A percentile compares a stretch with the other conserved stretches of the same genome.
Conservation (phyloP, 2,797 vertebrate species). For the Sebastes taczanowskii region DNA sequence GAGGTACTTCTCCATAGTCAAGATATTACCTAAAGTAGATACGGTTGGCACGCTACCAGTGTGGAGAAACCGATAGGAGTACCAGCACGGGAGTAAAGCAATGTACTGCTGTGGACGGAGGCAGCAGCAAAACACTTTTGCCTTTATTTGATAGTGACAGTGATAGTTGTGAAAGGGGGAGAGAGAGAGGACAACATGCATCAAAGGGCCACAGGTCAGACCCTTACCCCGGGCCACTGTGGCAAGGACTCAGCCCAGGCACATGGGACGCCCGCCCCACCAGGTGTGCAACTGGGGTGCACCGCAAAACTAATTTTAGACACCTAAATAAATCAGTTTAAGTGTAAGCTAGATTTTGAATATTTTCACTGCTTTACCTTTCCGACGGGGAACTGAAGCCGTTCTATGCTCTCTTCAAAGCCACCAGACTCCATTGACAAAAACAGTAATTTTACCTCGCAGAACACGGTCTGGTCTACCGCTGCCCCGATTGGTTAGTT, state of each 20-base stretch:
- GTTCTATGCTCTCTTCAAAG: background rate
- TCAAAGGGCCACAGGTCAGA: no score
- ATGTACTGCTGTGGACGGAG: background rate
- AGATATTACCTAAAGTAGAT: background rate
- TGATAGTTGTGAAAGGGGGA: no score
- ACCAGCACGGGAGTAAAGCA: background rate
- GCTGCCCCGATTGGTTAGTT: no score
- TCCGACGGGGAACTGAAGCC: background rate
- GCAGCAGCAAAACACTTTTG: background rate
- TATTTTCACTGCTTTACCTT: background rate
- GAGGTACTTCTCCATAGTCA: background rate
- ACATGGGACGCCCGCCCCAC: no score
- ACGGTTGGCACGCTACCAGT: no score
- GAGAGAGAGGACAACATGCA: no score
- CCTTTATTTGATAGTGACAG: no score
- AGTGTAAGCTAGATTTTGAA: no score
- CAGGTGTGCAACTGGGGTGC: no score
- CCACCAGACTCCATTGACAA: background rate
- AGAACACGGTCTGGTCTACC: background rate
- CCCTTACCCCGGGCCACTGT: no score
- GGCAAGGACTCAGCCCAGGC: no score
- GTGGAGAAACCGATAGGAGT: no score
- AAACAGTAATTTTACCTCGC: background rate
- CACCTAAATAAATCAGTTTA: background rate
- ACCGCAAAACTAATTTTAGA: background rate